Percentiles rank a stretch among this genome's conserved stretches.
These are phyloP conservation scores for Dicranocentrus wangi DNA, from an alignment of 2,888 invertebrate genomes.

Conservation along the genomic window DNA sequence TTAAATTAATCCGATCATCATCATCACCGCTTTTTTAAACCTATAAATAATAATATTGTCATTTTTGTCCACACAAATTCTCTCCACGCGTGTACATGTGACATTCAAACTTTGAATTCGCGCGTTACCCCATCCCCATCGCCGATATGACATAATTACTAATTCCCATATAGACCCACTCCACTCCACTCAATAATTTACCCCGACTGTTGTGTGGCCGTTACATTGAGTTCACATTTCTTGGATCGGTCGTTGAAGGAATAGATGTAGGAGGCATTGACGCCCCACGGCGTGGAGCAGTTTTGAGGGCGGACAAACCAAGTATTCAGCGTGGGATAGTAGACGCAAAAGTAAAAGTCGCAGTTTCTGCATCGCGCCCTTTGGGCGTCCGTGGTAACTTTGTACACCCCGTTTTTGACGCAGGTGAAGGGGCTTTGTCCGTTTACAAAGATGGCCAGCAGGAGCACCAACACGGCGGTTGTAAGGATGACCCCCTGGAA, in stretches of 20 bases:
- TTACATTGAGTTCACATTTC: not conserved
- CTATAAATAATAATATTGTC: too few species aligned
- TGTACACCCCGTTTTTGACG: not conserved
- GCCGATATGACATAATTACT: too few species aligned
- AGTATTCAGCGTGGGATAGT: not conserved
- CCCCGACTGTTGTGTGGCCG: not conserved
- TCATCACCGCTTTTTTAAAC: too few species aligned
- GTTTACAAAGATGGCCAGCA: not conserved
- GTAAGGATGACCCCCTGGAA: too few species aligned
- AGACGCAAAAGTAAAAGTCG: slow-evolving; percentile 14
- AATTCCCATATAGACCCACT: too few species aligned
- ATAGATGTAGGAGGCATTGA: not conserved
- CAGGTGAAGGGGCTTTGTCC: not conserved
- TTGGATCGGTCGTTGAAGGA: not conserved
- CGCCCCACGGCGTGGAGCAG: slow-evolving; percentile 5
- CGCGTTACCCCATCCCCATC: too few species aligned
- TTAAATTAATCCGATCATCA: too few species aligned
- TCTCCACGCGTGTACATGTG: too few species aligned
- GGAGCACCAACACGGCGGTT: not conserved
- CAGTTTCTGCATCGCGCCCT: not conserved
- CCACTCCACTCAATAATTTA: too few species aligned
- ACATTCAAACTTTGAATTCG: too few species aligned
- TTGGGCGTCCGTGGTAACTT: not conserved
- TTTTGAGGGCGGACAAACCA: slow-evolving; percentile 14
- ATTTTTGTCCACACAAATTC: too few species aligned